Base-by-base conservation (phyloP, 2,888 invertebrate species). In the Ischnus inquisitorius region DNA sequence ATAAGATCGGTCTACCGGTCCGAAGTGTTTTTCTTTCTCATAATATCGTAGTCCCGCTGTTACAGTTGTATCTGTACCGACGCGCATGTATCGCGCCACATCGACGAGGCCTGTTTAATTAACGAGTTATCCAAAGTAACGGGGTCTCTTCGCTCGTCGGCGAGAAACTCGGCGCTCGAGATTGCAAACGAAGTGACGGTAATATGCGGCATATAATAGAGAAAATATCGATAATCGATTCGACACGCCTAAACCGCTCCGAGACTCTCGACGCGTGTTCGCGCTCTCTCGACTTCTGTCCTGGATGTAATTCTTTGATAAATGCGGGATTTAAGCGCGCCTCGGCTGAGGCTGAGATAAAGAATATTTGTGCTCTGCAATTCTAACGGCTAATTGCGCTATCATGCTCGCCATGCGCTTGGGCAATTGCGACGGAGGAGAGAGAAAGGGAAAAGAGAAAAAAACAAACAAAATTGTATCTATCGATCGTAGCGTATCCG, bases 171-270 rank as follows among this genome's bases (percentile, higher is more conserved):
- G 19, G 62, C 48, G 76, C 60, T 65, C 28, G 43, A 77, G 84
- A 84, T 86, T 84, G 67, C 64, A 86, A 82, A 69, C 65, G 79
- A 82, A 79, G 77, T 78, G 84, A 67, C 82, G 74, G 39, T 75
- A 74, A 80, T 80, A 77, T 77, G 60, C 51, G 60, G 60, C 41
- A 28, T 34, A 77, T 72, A 77, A 72, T 72, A 60, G 54, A 71
- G 57, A 80, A 82, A 86, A 84, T 57, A 57, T 80, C 60, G 69
- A 82, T 84, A 84, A 84, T 79, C 77, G 54, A 80, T 86, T 77
- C 43, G 68, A 72, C 64, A 80, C 72, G 51, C 62, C 62, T 54
- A 39, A 62, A 22, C 48, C n/a, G 5, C 6, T 6, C 34, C 34
- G 5, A 25, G 48, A 46, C 60, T 77, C 79, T 80, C 72, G 48